Base-by-base conservation (phyloP, 2,888 invertebrate genomes). In the Palloptera scutellata region DNA sequence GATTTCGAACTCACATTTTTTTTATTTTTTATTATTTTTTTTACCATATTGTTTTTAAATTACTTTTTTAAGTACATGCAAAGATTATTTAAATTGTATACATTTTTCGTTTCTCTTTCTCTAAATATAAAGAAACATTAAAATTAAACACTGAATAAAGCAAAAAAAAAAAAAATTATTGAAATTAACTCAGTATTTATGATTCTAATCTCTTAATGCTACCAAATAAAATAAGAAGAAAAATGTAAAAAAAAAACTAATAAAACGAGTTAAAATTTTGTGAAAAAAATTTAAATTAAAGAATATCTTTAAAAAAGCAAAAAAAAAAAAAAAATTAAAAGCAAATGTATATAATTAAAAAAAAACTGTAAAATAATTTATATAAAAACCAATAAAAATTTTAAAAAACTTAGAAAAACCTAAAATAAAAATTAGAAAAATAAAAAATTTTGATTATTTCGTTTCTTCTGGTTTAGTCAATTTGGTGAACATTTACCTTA, bases 121-220 rank as follows among this genome's bases (percentile, higher is more conserved):
- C 30, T 30, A 30, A 30, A 30, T 6, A 30, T 30, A 30, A 48
- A 3, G 8, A 48, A 48, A 48, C 17, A 53, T 12, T 15, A 8
- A 19, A 17, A 1, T 15, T 15, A 5, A 48, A 53, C 11, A 53
- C 20, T 3, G 12, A 1, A 53, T 17, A 53, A 53, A 53, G 12
- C 17, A 19, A 53, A 11, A n/a, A 8, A 17, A 8, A 17, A 17
- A 53, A 3, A 53, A 15, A 15, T 19, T 53, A 53, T 53, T 53
- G 53, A 53, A 72, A 71, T 70, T 73, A 63, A 68, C 74, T 61
- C 73, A 73, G 72, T 76, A 75, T 75, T 73, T 73, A 69, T 70
- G 69, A 72, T 62, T 72, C 70, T 74, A 73, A 69, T 67, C 54
- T 69, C 63, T 67, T 57, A 59, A 57, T 68, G 43, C 57, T 66